Base-by-base conservation (phyloP, 2,888 invertebrate species). In the Lypha dubia region DNA sequence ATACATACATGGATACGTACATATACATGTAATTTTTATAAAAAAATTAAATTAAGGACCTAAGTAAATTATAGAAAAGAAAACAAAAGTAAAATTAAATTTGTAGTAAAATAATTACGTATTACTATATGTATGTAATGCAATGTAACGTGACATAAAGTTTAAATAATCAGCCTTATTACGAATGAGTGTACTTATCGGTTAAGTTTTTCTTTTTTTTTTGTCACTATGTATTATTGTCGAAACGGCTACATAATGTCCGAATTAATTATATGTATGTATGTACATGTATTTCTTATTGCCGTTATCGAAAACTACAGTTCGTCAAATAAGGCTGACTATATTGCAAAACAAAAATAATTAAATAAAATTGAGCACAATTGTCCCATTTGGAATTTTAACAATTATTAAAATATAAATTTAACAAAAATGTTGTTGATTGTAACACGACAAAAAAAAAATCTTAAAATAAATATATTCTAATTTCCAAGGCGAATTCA, bases 331-430 rank as follows among this genome's bases (percentile, higher is more conserved):
- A n/a, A n/a, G n/a, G n/a, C n/a, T n/a, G n/a, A n/a, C n/a, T n/a
- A n/a, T n/a, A n/a, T n/a, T n/a, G n/a, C n/a, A 22, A 51, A 51
- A 51, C 51, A 9, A 51, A 51, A 75, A 56, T n/a, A n/a, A n/a
- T n/a, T n/a, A n/a, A n/a, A n/a, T 35, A 58, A 76, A 49, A 76
- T 76, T 76, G 49, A 60, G 68, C 60, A 77, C 77, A 77, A 77
- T 77, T 77, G 13, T 68, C 28, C 24, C 17, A 68, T 49, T 68
- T 20, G 15, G 60, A 49, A 15, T 38, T 51, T 49, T 28, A 62
- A 49, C 22, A 53, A 71, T 71, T 62, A 13, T 46, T 71, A n/a
- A 20, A 58, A 24, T 32, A 20, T 28, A 24, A 28, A 35, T 58
- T 71, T 22, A 46, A 60, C 15, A 35, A 32, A 7, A 32, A 71